Evolutionary conservation across 2,888 invertebrate species (phyloP), one percentile per base, ranked within the genome.

Genomic region (Hecatera dysodea): DNA sequence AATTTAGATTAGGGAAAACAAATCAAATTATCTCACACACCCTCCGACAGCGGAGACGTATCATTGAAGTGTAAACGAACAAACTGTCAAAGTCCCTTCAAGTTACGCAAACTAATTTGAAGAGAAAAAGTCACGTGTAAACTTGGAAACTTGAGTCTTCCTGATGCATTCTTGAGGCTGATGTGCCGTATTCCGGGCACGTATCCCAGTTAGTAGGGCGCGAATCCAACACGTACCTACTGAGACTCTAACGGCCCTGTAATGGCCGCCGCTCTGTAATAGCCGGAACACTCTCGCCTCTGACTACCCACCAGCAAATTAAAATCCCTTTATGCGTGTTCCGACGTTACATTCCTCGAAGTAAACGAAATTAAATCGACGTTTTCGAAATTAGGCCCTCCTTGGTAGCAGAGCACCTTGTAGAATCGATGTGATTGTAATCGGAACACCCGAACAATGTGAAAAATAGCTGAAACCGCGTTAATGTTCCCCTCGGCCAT

Each of bases 121-220:
- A 80, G 67, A 64, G 71, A 83, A 83, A 83, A 83, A 82, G 78
- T 78, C 80, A 78, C 81, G 84, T 80, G 84, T 77, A 82, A 82
- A 82, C 73, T 85, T 86, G 66, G 78, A 79, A 80, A 81, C 74
- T 86, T 82, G 82, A 85, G 82, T 81, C 75, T 86, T 85, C 84
- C 76, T 84, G 86, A 88, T 89, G 88, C 85, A 87, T 86, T n/a
- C n/a, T 83, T 79, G 71, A 87, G 88, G 82, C 84, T 67, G 78
- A 72, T 78, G 73, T 75, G 81, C 83, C 80, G 86, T 52, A 94
- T 87, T 82, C 93, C 72, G 83, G 87, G 89, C 95, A 95, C 94
- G 94, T 94, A 91, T 87, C 79, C 86, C 93, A 89, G 94, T 94
- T 93, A 94, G 93, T 93, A 92, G 94, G 94, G 93, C 93, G 92